Evolutionary conservation across 2,797 vertebrate genomes (phyloP).

Genomic region (Heliangelus exortis): DNA sequence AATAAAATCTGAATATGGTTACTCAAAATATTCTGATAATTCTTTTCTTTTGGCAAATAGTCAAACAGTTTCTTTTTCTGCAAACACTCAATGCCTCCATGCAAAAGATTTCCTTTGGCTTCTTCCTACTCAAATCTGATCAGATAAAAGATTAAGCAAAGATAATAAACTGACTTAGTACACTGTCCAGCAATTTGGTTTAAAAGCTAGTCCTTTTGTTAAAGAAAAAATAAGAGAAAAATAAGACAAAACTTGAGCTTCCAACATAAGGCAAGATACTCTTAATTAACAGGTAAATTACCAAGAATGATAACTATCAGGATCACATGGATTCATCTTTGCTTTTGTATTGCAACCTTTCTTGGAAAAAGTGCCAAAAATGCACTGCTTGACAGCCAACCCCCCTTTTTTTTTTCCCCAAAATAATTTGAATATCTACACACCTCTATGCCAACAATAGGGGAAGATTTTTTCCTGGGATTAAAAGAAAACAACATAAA

Average conservation of each 20-base stretch:
- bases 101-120: neutral
- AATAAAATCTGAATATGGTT: neutral
- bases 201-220: neutral
- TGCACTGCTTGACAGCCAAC: accelerated
- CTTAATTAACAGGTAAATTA: neutral
- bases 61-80: neutral
- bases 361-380: neutral
- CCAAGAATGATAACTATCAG: neutral
- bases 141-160: neutral
- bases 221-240: neutral
- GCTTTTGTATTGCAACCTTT: neutral
- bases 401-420: accelerated
- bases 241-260: neutral
- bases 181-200: neutral
- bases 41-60: neutral
- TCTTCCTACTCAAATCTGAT: neutral
- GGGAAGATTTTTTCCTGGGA: neutral
- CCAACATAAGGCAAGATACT: neutral
- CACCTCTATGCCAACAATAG: neutral
- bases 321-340: neutral
- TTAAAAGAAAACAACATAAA: neutral
- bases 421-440: neutral
- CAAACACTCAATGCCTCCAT: neutral
- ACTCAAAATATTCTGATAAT: neutral
- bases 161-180: neutral